Evolutionary conservation across 2,888 invertebrate genomes (phyloP), one percentile per base, ranked within the genome.

Genomic region (Drosophila ezoana): DNA sequence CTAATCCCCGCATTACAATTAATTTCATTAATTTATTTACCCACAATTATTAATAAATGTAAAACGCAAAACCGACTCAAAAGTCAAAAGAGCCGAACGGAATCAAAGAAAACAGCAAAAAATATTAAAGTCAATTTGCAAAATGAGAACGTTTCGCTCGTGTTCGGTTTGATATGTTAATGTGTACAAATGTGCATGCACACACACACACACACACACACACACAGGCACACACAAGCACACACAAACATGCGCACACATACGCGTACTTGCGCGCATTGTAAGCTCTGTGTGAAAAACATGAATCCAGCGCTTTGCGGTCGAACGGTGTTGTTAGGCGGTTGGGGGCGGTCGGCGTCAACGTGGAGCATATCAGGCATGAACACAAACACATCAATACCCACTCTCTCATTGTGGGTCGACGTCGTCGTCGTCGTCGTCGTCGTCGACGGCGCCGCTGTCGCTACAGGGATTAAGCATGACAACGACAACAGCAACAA

Each of bases 201-300:
- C 35, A 33, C 61, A 58, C 56, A 41, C 14, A 45, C 44, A 62
- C 53, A 49, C 18, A 48, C 48, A 53, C 33, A 47, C 16, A 20
- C 23, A 51, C 16, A 20, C 23, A 23, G 2, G 11, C 51, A 45
- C 40, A 44, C 44, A 18, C 41, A 16, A 16, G 8, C 32, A 23
- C 18, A 18, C 33, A 49, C 47, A 38, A 28, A 28, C 28, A 28
- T 28, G 28, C 28, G 28, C 44, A 16, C 13, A 33, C 14, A 23
- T 18, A 43, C 41, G 53, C 47, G 59, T 49, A 48, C 56, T 49
- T 62, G 62, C 49, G 68, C 64, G 76, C 60, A 68, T 76, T 83
- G 88, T 83, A 83, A 83, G 83, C 83, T 83, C 89, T 85, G 90
- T 89, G 90, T 89, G 87, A 86, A 90, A 76, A 86, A 86, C 90